Base-by-base conservation (phyloP, 92 coral and sea anemone species). In the Palythoa grandis region DNA sequence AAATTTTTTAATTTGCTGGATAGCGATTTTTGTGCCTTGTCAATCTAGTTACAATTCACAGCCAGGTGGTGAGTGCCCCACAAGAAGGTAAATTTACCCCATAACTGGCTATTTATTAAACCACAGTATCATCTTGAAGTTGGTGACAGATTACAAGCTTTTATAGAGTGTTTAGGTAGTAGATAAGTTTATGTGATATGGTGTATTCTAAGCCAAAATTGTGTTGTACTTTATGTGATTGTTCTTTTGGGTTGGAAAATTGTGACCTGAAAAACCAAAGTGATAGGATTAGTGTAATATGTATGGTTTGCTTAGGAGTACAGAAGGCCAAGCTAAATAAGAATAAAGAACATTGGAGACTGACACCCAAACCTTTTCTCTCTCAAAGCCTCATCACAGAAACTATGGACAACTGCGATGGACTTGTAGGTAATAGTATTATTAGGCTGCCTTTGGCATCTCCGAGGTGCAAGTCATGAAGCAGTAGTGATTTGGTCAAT, bases 291-390 rank as follows among this genome's bases (percentile, higher is more conserved):
- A 5, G 11, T 10, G 35, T 13, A 47, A 11, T 11, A 14, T 80
- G 74, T 52, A 65, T 74, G 43, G 75, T 80, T 52, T 65, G 38
- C 85, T 12, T 80, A 24, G 85, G 61, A 12, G 5, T 65, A 15
- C 61, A 80, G 85, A 80, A 80, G 85, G 85, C 70, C 85, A 67
- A 67, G 70, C 85, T 80, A 63, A 43, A 11, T 43, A 43, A 63
- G 22, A 11, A 11, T 40, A 16, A 80, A 37, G 22, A 40, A 90
- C 67, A 70, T 47, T 68, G 69, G 56, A 82, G 78, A 91, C 93
- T 91, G 93, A 91, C 91, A 92, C 88, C 91, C 22, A 68, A 78
- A 87, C 86, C 93, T 91, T 93, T 93, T 93, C 93, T 93, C 86
- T 93, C 91, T 90, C 80, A 93, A 88, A 92, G 89, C 84, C 90